Percentiles rank a stretch among this genome's conserved stretches.
Evolutionary conservation across 1,140 invertebrate species (phyloP).

Genomic region (Lepidurus packardi): DNA sequence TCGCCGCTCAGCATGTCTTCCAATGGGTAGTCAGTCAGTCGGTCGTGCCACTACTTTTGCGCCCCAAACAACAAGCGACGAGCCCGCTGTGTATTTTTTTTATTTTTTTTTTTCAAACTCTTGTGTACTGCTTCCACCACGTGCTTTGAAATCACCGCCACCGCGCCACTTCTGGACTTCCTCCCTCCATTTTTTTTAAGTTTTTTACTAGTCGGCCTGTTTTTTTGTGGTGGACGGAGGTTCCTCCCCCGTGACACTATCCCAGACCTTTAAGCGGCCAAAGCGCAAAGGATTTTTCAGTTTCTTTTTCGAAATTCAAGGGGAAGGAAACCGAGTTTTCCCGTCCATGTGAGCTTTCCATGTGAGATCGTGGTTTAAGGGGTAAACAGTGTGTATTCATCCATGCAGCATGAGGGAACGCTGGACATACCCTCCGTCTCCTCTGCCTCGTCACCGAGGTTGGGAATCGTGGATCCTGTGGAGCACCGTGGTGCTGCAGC

Average conservation of each 20-base stretch:
- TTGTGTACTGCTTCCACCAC: too few relatives aligned
- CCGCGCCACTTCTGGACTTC: too few relatives aligned
- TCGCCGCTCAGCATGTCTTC: conserved; percentile 10
- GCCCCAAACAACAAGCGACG: not conserved
- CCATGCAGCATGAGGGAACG: conserved; percentile 11
- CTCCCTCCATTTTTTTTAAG: too few relatives aligned
- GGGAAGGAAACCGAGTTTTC: not conserved
- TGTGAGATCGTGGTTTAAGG: not conserved
- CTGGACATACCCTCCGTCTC: not conserved
- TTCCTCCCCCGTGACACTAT: not conserved
- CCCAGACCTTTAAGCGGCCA: not conserved
- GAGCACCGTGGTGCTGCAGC: not conserved
- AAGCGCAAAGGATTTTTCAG: not conserved
- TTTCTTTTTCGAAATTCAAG: not conserved
- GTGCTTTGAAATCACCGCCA: too few relatives aligned
- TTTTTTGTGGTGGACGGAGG: not conserved
- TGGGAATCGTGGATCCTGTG: not conserved
- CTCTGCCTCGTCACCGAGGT: not conserved
- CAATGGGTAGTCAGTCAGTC: not conserved
- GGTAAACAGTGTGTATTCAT: not conserved
- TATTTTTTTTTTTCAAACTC: not conserved
- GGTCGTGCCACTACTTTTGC: not conserved
- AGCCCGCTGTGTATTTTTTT: not conserved
- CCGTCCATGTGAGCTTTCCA: not conserved
- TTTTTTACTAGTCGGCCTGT: too few relatives aligned